Evolutionary conservation across 2,113 vertebrate species (phyloP), one percentile per base, ranked within the genome.

Genomic region (Pholis gunnellus): DNA sequence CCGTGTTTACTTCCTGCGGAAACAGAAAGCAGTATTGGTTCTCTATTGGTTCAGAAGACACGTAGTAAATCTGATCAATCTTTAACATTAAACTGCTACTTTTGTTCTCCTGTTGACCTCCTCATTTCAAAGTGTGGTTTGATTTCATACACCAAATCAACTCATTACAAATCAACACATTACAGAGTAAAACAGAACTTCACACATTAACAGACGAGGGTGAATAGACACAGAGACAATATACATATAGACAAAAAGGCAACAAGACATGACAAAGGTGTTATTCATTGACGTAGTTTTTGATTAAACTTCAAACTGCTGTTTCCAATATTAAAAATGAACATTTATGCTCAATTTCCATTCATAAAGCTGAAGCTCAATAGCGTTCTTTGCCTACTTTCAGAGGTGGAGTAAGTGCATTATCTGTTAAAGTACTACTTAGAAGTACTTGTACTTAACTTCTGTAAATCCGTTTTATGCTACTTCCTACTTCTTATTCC

Each of bases 61-160:
- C 42, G 22, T 57, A 52, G 46, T 83, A 81, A 82, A 88, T 83
- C 65, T 74, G 64, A 86, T 85, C 81, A 59, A 64, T 80, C 64
- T 79, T 70, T 20, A 69, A 73, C 70, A 74, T 73, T 57, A 81
- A 87, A 56, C 65, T 48, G 17, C 44, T 69, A 60, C 44, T 60
- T 25, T 71, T 70, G 70, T 52, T 34, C 34, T 56, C 25, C 25
- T 14, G 54, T 54, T 54, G 31, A 50, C 82, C 84, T 70, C 78
- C 69, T 81, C 60, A 40, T 27, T 40, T 67, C 31, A 4, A 65
- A 73, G 34, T 40, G 48, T n/a, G 14, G 20, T 50, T 54, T 60
- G 20, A 60, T 29, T 29, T 29, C 2, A 29, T 29, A 29, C 29
- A 29, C 29, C 29, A 29, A 29, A 2, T 29, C 29, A 29, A 29